Base-by-base conservation (phyloP, 1,140 invertebrate species). In the Scaptomyza hsui region DNA sequence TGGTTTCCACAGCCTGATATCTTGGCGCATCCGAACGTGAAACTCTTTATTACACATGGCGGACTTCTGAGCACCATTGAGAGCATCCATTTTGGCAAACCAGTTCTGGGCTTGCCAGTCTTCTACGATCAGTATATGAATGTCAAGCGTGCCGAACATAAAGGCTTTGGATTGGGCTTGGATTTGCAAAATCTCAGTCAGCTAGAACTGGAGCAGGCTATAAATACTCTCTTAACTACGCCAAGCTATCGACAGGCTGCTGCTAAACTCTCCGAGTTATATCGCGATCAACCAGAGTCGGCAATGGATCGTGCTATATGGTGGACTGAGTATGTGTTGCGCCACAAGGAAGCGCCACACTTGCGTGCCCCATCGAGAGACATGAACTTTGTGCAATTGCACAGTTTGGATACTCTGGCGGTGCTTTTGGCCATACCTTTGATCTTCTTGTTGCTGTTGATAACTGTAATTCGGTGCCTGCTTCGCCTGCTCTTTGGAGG, bases 1-100 rank as follows among this genome's bases (percentile, higher is more conserved):
- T 96, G 95, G 95, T 89, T 95, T 15, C 95, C 95, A 0, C 95
- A 96, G 77, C 93, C 93, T 37, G 95, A 95, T 67, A 92, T 96
- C 65, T 82, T 96, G 47, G 95, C 93, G 26, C 95, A 96, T 92
- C 92, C 93, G 1, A 95, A 95, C 72, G 92, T 95, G 0, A 93
- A 93, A 75, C 91, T 93, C 0, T 95, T 97, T 69, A 94, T 97
- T 13, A 95, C 94, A 1, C 95, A 96, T 68, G 95, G 94, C 13
- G 96, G 96, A 3, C 78, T 94, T 15, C 92, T 95, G 13, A 95
- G 95, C 60, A 92, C 94, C 7, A 93, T 94, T 56, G 96, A 97
- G 91, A 94, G 95, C 4, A 83, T 96, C 0, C 94, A 94, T 90
- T 94, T 94, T 73, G 94, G 94, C 63, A 93, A 95, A n/a, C 95